phyloP scores from a whole-genome alignment of 2,888 invertebrate genomes.

The Drosophila paranaensis region DNA sequence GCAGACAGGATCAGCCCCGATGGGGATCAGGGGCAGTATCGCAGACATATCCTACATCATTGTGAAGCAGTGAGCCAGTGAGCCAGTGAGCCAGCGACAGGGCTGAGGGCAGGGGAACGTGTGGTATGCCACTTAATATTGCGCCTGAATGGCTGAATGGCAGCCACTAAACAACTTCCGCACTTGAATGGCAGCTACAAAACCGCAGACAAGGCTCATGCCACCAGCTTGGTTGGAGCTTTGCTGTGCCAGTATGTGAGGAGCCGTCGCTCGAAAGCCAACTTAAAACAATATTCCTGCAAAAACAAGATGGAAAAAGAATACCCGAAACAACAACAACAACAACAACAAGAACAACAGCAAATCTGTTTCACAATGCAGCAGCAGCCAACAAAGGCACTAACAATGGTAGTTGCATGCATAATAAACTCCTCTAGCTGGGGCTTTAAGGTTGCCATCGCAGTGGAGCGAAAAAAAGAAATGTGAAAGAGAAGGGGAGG shows the following conservation, averaged over 20 bases:
- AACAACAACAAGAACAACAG: conserved; percentile 9
- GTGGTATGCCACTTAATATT: conserved; percentile 60
- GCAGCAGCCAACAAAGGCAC: conserved; percentile 37
- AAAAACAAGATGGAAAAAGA: conserved; percentile 24
- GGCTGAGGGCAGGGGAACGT: neutral
- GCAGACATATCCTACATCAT: conserved; percentile 9
- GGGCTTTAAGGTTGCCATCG: conserved; percentile 35
- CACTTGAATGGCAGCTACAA: conserved; percentile 63
- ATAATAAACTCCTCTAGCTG: conserved; percentile 63
- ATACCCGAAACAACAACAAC: conserved; percentile 17
- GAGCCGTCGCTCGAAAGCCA: conserved; percentile 59
- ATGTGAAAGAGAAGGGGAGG: neutral
- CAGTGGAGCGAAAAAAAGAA: conserved; percentile 1
- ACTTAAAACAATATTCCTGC: conserved; percentile 64
- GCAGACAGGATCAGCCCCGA: conserved; percentile 33
- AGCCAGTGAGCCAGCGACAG: neutral
- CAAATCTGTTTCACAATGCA: conserved; percentile 50
- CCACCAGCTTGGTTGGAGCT: neutral
- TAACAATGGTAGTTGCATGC: conserved; percentile 62
- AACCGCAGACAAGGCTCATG: conserved; percentile 51
- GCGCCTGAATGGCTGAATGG: conserved; percentile 57
- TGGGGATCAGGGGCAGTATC: conserved; percentile 34
- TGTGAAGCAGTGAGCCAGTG: neutral
- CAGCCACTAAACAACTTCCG: conserved; percentile 67
- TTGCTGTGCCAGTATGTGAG: conserved; percentile 35